Percentiles rank a stretch among this genome's conserved stretches.
Evolutionary conservation across 2,113 vertebrate genomes (phyloP).

Genomic region (Heloderma charlesbogerti): DNA sequence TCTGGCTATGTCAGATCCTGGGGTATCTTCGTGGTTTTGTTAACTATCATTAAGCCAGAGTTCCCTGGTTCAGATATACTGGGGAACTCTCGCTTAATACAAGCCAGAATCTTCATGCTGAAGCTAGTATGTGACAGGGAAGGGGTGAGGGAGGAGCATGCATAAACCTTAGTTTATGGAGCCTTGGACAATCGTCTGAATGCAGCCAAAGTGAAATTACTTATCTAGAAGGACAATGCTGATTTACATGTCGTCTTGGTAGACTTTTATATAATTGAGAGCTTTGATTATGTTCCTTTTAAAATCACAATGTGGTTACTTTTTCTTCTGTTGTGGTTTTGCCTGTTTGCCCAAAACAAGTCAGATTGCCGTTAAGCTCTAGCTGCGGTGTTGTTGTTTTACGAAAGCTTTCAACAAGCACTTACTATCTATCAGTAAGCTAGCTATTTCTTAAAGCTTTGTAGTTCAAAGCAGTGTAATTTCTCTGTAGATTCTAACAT

Average conservation of each 20-base stretch:
- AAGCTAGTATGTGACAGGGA: neutral
- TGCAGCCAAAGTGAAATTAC: neutral
- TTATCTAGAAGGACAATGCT: neutral
- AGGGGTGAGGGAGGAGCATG: neutral
- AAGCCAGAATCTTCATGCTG: neutral
- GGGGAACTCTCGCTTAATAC: neutral
- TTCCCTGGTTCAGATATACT: neutral
- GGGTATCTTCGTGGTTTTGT: no score
- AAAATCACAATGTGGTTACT: neutral
- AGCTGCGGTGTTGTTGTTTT: neutral
- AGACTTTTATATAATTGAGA: neutral
- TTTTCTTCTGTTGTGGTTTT: neutral
- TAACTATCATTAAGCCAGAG: neutral
- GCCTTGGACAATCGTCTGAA: neutral
- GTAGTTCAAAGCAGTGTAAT: neutral
- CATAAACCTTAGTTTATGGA: neutral
- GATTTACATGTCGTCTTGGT: neutral
- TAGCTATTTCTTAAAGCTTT: neutral
- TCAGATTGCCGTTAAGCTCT: neutral
- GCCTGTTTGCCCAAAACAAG: neutral
- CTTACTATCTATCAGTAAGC: neutral
- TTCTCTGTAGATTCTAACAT: neutral
- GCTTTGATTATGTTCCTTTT: neutral
- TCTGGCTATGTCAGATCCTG: neutral
- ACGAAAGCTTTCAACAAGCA: neutral